phyloP scores from a whole-genome alignment of 2,113 vertebrate genomes.

The Carassius auratus region DNA sequence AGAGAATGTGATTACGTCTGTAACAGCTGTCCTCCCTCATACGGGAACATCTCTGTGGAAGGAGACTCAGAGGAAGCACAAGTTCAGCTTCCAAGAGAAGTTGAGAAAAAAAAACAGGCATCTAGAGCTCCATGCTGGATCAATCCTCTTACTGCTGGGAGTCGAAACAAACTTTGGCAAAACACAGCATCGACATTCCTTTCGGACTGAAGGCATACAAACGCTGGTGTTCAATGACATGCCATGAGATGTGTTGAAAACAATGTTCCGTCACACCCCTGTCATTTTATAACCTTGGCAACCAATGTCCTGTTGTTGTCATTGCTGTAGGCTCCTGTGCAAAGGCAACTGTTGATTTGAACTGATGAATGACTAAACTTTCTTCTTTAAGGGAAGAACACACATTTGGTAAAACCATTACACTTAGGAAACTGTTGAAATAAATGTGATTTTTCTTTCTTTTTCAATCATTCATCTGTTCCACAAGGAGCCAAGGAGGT shows the following conservation, averaged over 20 bases:
- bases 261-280: not conserved
- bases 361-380: not conserved
- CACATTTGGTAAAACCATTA: constrained; percentile 17
- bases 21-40: constrained; percentile 66
- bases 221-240: constrained; percentile 21
- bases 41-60: constrained; percentile 43
- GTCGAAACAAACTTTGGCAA: constrained; percentile 51
- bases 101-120: constrained; percentile 45
- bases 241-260: constrained; percentile 36
- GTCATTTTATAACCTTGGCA: not conserved
- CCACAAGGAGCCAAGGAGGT: not conserved
- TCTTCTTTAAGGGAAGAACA: not conserved
- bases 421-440: not conserved
- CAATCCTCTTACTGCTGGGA: constrained; percentile 43
- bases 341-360: not conserved
- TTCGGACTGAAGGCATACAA: constrained; percentile 29
- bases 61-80: constrained; percentile 39
- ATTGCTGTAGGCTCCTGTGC: constrained; percentile 16
- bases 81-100: constrained; percentile 45
- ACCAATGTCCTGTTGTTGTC: constrained; percentile 3
- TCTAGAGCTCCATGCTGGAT: constrained; percentile 36
- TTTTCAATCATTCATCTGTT: not conserved
- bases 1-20: constrained; percentile 49
- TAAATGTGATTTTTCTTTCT: not conserved
- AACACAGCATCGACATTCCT: constrained; percentile 38